phyloP scores from a whole-genome alignment of 2,113 vertebrate species.

The Lepidothrix coronata region DNA sequence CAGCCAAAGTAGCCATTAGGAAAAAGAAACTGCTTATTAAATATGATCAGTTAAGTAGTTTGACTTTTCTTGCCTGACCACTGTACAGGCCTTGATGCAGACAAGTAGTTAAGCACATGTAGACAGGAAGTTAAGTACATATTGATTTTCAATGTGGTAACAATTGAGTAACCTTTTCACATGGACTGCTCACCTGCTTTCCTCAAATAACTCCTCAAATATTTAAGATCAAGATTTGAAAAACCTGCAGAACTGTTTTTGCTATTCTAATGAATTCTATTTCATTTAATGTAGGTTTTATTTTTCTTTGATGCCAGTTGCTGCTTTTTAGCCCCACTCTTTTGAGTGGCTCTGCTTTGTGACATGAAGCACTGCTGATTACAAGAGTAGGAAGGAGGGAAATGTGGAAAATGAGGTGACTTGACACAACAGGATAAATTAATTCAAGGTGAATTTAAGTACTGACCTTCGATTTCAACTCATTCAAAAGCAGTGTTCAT shows the following conservation, averaged over 20 bases:
- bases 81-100: not conserved
- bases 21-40: not conserved
- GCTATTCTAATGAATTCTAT: not conserved
- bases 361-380: not conserved
- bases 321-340: not conserved
- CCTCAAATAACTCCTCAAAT: not conserved
- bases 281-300: not conserved
- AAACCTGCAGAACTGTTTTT: not conserved
- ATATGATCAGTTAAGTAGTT: not conserved
- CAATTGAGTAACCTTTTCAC: not conserved
- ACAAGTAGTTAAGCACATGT: not conserved
- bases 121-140: not conserved
- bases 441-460: slow-evolving; percentile 10
- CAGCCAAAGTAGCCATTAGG: not conserved
- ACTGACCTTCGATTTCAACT: not conserved
- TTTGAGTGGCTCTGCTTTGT: not conserved
- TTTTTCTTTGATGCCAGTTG: not conserved
- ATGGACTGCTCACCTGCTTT: not conserved
- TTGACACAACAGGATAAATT: not conserved
- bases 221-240: not conserved
- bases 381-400: not conserved
- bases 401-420: not conserved
- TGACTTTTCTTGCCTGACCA: not conserved
- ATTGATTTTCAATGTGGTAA: not conserved
- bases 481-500: not conserved